Evolutionary conservation across 2,888 invertebrate species (phyloP), one percentile per base, ranked within the genome.

Genomic region (Limulus polyphemus): DNA sequence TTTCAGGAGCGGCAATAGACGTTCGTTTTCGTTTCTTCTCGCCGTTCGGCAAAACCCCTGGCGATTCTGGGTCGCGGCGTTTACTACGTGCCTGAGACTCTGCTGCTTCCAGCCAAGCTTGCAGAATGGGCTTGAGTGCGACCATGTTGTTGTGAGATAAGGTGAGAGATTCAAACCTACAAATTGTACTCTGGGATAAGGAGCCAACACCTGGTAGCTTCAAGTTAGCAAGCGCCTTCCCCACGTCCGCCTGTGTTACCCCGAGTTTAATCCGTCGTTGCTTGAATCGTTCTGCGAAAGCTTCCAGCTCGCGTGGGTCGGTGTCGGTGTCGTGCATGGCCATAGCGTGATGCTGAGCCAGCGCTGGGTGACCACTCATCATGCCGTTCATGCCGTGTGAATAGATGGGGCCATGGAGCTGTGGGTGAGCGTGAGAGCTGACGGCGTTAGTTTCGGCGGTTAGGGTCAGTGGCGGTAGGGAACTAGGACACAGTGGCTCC

Each of bases 121-220:
- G 32, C 56, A 99, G 83, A 67, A 99, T 98, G 48, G 99, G 99
- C 77, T 99, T 99, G 63, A 99, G 82, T n/a, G 99, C 99, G 72
- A 99, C 98, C 99, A 99, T 99, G 79, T 99, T 99, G 81, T 99
- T 99, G 81, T 99, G 99, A 67, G 95, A 95, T 61, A 99, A 82
- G 13, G 99, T 99, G 66, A 99, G 83, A 65, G 97, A 97, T 78
- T 99, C 99, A 79, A 99, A 99, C 70, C 76, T 75, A 79, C 99
- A 99, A 77, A 99, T 99, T 72, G 99, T 99, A 76, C 94, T 95
- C 79, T 99, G 99, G 57, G 94, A 94, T 50, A 99, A 83, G 46
- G 97, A 97, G 13, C 99, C 99, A 49, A 99, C 99, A 55, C 99
- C 99, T 14, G 99, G 98, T 73, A 99, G 83, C 79, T 97, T 99